These are phyloP conservation scores for Crambe crambe DNA, from an alignment of 37 sponge, comb jelly and placozoan species.

Conservation along the genomic window DNA sequence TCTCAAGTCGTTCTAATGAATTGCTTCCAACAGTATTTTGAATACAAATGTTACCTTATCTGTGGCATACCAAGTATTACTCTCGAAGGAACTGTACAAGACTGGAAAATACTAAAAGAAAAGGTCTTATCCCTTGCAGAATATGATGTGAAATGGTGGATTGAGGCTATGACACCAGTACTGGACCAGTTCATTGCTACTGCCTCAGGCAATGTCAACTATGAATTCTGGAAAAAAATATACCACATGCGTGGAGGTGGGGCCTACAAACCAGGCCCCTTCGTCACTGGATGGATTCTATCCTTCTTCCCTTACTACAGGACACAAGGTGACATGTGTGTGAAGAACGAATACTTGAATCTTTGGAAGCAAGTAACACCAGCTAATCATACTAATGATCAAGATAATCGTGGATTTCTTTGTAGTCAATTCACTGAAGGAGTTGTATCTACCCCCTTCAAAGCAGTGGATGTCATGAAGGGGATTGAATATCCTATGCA, in stretches of 20 bases:
- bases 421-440: constrained; percentile 41
- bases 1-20: constrained; percentile 63
- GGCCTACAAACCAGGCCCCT: constrained; percentile 27
- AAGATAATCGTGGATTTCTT: background rate
- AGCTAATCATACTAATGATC: background rate
- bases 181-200: constrained; percentile 66
- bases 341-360: constrained; percentile 10
- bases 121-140: constrained; percentile 33
- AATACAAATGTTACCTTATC: background rate
- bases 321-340: no score
- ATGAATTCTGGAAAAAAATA: constrained; percentile 50
- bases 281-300: constrained; percentile 50
- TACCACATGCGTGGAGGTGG: constrained; percentile 32
- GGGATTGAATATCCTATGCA: constrained; percentile 22
- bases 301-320: constrained; percentile 44
- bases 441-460: constrained; percentile 42
- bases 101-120: constrained; percentile 54
- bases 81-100: constrained; percentile 50
- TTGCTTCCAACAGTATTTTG: constrained; percentile 50
- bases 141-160: constrained; percentile 69
- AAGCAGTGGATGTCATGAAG: constrained; percentile 12
- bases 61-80: constrained; percentile 78
- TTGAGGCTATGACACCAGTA: constrained; percentile 13
- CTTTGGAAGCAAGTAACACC: constrained; percentile 7
- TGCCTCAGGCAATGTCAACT: constrained; percentile 38